Base-by-base conservation (phyloP, 1,140 invertebrate species). In the Halictus rubicundus region DNA sequence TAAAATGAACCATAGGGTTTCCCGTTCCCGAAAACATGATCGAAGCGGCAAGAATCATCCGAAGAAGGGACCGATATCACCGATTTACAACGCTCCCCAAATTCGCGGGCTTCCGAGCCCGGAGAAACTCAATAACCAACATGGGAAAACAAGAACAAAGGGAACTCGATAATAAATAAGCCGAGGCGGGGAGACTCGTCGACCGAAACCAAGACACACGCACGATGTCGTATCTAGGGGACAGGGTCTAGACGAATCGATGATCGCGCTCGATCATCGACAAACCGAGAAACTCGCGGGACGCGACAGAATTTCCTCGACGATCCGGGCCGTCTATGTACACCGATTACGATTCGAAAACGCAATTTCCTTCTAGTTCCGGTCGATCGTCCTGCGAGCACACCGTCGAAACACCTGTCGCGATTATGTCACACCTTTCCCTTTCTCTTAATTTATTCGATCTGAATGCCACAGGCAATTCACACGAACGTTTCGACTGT, bases 271-370 rank as follows among this genome's bases (percentile, higher is more conserved):
- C 52, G 21, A n/a, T n/a, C 52, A 7, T 21, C 21, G 52, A 57
- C 8, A 21, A n/a, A 57, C 54, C 54, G n/a, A 57, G 54, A 57
- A 9, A n/a, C 54, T 57, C 54, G 21, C 9, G 19, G 54, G 54
- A 57, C 54, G 54, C 54, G 54, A 57, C n/a, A 57, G 54, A 57
- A 57, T 57, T 57, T 57, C 54, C 5, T 21, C 49, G 6, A 52
- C 54, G 27, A 60, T 60, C 19, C 16, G 14, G 12, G 25, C 27
- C 14, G 14, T 57, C 68, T 78, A 78, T 78, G 59, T 78, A 78
- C 76, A 78, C 32, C 46, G 68, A 72, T 78, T 71, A 78, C 68
- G 68, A 64, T 32, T 64, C 76, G 61, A 64, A 71, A 63, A 64
- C 60, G 39, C 59, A 68, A 72, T 72, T 59, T 72, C 69, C 69